Percentiles rank a stretch among this genome's conserved stretches.
Evolutionary conservation across 2,797 vertebrate species (phyloP).

Genomic region (Petrocephalus sullivani): DNA sequence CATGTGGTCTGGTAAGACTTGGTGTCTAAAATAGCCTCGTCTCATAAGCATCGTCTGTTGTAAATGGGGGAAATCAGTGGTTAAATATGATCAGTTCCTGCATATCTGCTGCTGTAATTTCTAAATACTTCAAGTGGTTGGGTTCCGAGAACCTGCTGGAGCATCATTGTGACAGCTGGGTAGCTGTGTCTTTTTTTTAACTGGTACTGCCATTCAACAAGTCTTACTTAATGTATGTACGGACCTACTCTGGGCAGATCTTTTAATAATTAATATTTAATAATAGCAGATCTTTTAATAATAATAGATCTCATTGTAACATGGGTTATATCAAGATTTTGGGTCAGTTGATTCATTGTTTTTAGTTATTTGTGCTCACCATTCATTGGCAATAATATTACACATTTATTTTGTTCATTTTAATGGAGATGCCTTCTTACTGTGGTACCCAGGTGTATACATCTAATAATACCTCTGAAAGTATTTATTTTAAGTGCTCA

Average conservation of each 20-base stretch:
- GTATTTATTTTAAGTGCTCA: not conserved
- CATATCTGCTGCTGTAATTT: not conserved
- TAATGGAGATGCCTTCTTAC: not conserved
- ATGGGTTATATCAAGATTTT: not conserved
- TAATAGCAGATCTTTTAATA: not conserved
- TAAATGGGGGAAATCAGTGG: not conserved
- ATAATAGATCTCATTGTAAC: not conserved
- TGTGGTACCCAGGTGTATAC: not conserved
- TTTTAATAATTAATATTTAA: too few relatives aligned
- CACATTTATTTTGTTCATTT: not conserved
- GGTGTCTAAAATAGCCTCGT: conserved; percentile 4
- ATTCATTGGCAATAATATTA: not conserved
- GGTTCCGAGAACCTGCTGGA: not conserved
- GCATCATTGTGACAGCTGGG: not conserved
- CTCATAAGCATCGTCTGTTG: not conserved
- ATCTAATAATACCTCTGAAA: not conserved
- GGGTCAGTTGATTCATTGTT: not conserved
- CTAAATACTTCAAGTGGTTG: not conserved
- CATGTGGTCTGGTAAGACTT: conserved; percentile 87
- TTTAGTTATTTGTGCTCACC: not conserved
- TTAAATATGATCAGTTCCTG: not conserved
- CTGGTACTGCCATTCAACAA: not conserved
- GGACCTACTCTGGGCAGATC: not conserved
- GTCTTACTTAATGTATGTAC: not conserved
- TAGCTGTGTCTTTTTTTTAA: not conserved